Base-by-base conservation (phyloP, 2,888 invertebrate genomes). In the Caenorhabditis becei region DNA sequence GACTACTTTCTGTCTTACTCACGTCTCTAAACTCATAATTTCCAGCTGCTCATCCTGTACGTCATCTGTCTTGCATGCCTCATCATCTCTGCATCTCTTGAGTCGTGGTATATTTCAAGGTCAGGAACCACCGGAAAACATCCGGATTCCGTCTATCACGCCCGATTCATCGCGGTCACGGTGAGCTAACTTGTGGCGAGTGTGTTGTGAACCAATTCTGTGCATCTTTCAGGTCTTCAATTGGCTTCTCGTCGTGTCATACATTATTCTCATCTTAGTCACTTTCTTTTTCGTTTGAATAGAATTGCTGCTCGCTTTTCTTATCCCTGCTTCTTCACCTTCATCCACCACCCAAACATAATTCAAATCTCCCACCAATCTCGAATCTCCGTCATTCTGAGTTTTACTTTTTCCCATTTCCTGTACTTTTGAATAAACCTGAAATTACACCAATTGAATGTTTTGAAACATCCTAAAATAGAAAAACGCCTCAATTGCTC, bases 231-330 rank as follows among this genome's bases (percentile, higher is more conserved):
- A 87, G 87, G 78, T 87, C 37, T 87, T 87, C 83, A 85, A 83
- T 32, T 87, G 87, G 87, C 74, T 87, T 32, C 83, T 87, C 41
- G 87, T 87, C 23, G 75, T 82, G 44, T 78, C 81, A 8, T 86
- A 86, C 77, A 72, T 85, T 59, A 84, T 82, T 37, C 83, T 84
- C 4, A 80, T 86, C 41, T 81, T 78, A 49, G 66, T 85, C 69
- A 84, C 83, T 0, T 65, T 84, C 32, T 83, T 87, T 67, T 87
- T 85, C 63, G 78, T 78, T 26, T 78, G 59, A 78, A 37, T 59
- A 37, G 14, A 32, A 37, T 28, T 47, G 44, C 56, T 35, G 35
- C 28, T 28, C 32, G 28, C 28, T 49, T 23, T 61, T 51, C 51
- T 26, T 58, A 58, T 24, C 35, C 58, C 11, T 44, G 5, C 5